Evolutionary conservation across 2,113 vertebrate species (phyloP), one percentile per base, ranked within the genome.

Genomic region (Herpetotheres cachinnans): DNA sequence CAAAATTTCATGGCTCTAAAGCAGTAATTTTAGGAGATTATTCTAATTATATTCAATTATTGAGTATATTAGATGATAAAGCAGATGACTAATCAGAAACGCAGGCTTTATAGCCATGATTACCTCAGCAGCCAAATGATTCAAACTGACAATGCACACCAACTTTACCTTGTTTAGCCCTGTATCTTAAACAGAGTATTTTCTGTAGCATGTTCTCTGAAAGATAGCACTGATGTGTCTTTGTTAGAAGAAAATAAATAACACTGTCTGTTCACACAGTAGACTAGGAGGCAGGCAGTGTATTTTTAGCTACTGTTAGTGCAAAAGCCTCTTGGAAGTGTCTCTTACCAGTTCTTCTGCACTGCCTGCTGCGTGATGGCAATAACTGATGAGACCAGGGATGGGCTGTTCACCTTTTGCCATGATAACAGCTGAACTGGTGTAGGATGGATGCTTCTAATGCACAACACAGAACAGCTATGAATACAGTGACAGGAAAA

Each of bases 341-440:
- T 95, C 81, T 98, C 98, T 98, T 98, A 99, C 98, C 99, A 67
- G 98, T 97, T 98, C 97, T 97, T 98, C 98, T 98, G 98, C 95
- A 98, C 98, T 99, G 98, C 95, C 96, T 98, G 98, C 98, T 98
- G 99, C 98, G 95, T 99, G 99, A 99, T 98, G 98, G 96, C 98
- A 98, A 98, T 98, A 98, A 97, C 89, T 98, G 97, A 99, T 98
- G 98, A 98, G 98, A 98, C 98, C 98, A 95, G 98, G 98, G 97
- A 99, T 98, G 97, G 98, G 98, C 96, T 98, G 98, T 92, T 98
- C 98, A 97, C 99, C 99, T 98, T 99, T 99, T 98, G 99, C 99
- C 99, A 99, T 99, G 98, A 99, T 96, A 98, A 98, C 98, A 98
- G 99, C 98, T 98, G 99, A 98, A 98, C 98, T 99, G 97, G 98